Percentiles rank a stretch among this genome's conserved stretches.
Conservation (phyloP, 2,888 invertebrate species). For the Ochropleura plecta region DNA sequence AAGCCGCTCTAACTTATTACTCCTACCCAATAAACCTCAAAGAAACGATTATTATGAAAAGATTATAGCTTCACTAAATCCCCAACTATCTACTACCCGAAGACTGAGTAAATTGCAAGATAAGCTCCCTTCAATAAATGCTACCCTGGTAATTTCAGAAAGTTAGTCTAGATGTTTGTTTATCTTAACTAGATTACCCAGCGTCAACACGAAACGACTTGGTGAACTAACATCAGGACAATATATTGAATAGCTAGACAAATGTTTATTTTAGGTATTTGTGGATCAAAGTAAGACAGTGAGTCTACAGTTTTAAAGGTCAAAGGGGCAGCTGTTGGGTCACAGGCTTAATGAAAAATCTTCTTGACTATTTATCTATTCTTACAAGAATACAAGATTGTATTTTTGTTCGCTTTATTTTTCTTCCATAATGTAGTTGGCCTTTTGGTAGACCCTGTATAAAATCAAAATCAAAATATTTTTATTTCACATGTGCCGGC, state of each 20-base stretch:
- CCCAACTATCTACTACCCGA: constrained; percentile 16
- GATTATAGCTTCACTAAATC: constrained; percentile 4
- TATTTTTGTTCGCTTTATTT: not conserved
- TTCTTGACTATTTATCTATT: constrained; percentile 1
- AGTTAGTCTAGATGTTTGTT: constrained; percentile 19
- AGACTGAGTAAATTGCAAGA: constrained; percentile 30
- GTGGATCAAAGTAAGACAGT: constrained; percentile 11
- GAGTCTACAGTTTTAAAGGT: constrained; percentile 29
- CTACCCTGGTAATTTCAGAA: constrained; percentile 35
- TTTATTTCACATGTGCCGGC: too few relatives aligned
- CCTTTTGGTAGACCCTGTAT: not conserved
- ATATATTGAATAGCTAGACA: constrained; percentile 13
- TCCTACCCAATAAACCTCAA: not conserved
- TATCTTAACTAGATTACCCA: constrained; percentile 22
- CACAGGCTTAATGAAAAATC: constrained; percentile 25
- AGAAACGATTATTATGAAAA: not conserved
- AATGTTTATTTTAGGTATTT: constrained; percentile 39
- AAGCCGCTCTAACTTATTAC: too few relatives aligned
- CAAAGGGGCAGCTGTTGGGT: constrained; percentile 43
- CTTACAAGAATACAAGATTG: not conserved
- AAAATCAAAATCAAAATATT: not conserved
- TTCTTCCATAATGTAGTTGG: not conserved
- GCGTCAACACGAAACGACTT: constrained; percentile 24
- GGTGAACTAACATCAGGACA: not conserved
- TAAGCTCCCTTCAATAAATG: constrained; percentile 35